These are phyloP conservation scores for Camarhynchus parvulus DNA, from an alignment of 2,113 vertebrate species.

Conservation along the genomic window DNA sequence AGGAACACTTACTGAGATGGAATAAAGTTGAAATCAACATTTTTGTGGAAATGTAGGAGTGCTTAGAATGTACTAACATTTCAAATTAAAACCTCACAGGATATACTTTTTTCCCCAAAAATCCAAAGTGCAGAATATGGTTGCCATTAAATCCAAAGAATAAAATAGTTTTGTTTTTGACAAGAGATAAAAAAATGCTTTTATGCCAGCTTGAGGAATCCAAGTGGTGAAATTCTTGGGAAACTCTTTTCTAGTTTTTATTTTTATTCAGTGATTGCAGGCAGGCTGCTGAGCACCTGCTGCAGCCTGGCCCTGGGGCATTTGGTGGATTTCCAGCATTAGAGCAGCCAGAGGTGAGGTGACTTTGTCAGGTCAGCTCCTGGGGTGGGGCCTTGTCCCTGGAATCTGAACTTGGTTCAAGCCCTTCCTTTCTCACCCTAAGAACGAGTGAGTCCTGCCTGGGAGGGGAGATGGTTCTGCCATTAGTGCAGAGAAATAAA, in stretches of 20 bases:
- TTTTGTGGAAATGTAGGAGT: not conserved
- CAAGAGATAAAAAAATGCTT: not conserved
- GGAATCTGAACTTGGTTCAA: not conserved
- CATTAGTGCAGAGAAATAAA: not conserved
- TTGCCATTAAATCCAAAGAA: not conserved
- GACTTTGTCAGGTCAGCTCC: not conserved
- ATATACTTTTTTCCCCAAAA: not conserved
- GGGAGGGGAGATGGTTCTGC: not conserved
- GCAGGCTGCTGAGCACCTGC: not conserved
- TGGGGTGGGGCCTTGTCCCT: not conserved
- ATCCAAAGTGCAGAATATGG: not conserved
- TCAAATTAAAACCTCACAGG: not conserved
- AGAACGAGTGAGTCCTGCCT: not conserved
- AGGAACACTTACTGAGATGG: not conserved
- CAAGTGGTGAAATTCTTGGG: not conserved
- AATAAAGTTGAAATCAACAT: not conserved
- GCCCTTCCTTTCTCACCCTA: not conserved
- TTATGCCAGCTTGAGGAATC: not conserved
- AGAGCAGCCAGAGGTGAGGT: not conserved
- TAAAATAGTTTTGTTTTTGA: not conserved
- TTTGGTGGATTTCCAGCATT: not conserved
- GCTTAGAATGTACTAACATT: not conserved
- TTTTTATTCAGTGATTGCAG: not conserved
- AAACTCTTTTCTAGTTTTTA: not conserved
- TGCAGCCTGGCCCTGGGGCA: not conserved